These are phyloP conservation scores for Anneissia japonica DNA, from an alignment of 35 echinoderm and acorn worm species.

Conservation along the genomic window DNA sequence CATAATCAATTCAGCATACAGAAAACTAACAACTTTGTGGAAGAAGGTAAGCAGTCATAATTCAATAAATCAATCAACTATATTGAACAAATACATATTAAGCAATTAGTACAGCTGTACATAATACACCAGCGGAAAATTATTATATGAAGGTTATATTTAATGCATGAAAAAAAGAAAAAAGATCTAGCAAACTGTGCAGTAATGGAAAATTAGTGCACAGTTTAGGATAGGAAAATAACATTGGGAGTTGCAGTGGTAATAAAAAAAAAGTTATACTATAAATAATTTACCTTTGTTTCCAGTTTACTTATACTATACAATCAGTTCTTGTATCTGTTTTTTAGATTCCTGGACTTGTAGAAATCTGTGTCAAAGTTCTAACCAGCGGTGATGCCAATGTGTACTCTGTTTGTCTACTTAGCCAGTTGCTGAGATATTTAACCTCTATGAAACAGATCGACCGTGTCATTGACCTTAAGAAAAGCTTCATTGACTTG, in stretches of 20 bases:
- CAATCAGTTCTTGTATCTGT: neutral
- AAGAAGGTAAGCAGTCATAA: slow-evolving; percentile 46
- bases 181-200: no score
- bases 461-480: neutral
- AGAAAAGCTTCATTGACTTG: slow-evolving; percentile 45
- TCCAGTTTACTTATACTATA: neutral
- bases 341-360: slow-evolving; percentile 48
- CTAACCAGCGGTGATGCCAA: slow-evolving; percentile 38
- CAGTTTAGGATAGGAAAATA: neutral
- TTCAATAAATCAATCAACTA: neutral
- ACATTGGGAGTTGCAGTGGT: neutral
- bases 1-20: slow-evolving; percentile 35
- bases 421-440: slow-evolving; percentile 61
- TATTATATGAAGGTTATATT: neutral
- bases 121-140: neutral
- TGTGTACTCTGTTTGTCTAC: slow-evolving; percentile 46
- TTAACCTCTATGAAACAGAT: slow-evolving; percentile 27
- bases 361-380: slow-evolving; percentile 18
- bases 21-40: slow-evolving; percentile 67
- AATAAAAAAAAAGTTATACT: neutral
- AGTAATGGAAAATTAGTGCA: neutral
- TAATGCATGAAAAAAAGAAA: neutral
- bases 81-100: neutral
- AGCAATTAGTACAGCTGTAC: neutral
- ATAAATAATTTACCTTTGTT: neutral